phyloP scores from a whole-genome alignment of 2,888 invertebrate genomes.

The Pyrrhosoma nymphula region DNA sequence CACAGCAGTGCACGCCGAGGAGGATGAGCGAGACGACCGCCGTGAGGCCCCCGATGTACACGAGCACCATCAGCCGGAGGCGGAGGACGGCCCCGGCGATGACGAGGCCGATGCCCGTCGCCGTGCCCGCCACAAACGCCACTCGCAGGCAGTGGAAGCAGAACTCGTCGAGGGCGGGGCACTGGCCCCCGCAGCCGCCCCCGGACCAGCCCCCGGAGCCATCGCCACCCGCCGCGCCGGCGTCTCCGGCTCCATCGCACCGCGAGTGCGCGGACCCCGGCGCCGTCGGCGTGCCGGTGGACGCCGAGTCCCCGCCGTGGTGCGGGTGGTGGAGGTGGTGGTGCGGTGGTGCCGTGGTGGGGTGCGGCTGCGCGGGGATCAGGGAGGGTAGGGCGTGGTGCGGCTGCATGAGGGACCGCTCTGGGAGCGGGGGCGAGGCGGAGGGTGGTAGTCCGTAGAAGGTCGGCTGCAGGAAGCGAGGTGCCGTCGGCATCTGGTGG shows the following conservation, averaged over 20 bases:
- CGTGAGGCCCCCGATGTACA: constrained; percentile 84
- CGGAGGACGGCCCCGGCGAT: constrained; percentile 84
- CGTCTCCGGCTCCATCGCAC: constrained; percentile 77
- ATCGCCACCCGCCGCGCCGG: constrained; percentile 74
- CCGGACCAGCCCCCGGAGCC: constrained; percentile 37
- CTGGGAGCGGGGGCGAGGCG: constrained; percentile 29
- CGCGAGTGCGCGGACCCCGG: constrained; percentile 76
- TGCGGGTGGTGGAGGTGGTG: constrained; percentile 32
- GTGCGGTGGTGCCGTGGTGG: background rate
- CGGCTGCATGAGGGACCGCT: background rate
- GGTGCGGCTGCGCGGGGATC: background rate
- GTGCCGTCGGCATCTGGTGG: constrained; percentile 24
- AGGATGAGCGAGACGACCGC: constrained; percentile 83
- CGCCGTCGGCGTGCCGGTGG: constrained; percentile 70
- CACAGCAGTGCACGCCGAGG: constrained; percentile 84
- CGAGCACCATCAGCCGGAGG: constrained; percentile 83
- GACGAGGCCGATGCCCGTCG: constrained; percentile 84
- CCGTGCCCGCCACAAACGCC: constrained; percentile 84
- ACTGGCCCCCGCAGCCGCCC: constrained; percentile 85
- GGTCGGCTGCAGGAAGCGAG: constrained; percentile 67
- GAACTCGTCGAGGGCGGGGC: constrained; percentile 85
- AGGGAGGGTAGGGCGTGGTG: constrained; percentile 44
- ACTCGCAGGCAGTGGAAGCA: constrained; percentile 86
- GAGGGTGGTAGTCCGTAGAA: constrained; percentile 37
- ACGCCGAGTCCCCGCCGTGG: constrained; percentile 69